Base-by-base conservation (phyloP, 2,888 invertebrate genomes). In the Philhelius pedissequus region DNA sequence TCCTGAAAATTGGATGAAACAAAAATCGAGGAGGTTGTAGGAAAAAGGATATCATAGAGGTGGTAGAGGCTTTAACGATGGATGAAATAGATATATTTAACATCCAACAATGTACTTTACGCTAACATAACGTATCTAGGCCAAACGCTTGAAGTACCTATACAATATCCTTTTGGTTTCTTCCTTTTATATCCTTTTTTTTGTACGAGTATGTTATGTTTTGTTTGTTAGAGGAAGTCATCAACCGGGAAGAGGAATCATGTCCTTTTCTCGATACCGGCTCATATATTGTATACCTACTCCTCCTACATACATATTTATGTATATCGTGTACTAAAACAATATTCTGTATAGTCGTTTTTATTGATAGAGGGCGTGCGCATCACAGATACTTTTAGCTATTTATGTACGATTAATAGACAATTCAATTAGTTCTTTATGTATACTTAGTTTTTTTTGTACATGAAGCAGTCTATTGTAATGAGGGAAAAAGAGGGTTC, bases 371-470 rank as follows among this genome's bases (percentile, higher is more conserved):
- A 64, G 66, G 35, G 64, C 66, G 60, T 76, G 76, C 60, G 58
- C 76, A 48, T 76, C 68, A 50, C 58, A 76, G 70, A 52, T 54
- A 77, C 56, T 78, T 78, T 78, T 27, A 48, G 38, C 71, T 73
- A 56, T 77, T 70, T 69, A 70, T 77, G 50, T 62, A 35, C 77
- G 73, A 79, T 79, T 79, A 79, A 78, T 45, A 56, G 73, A 73
- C 73, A 73, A 73, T 66, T 79, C 58, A 79, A 74, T 79, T 79
- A 79, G 69, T 62, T 69, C 43, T 60, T 43, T 43, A 60, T 45
- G 64, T 48, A 45, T 45, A 45, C n/a, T n/a, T n/a, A n/a, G n/a
- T n/a, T n/a, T 20, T 45, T 9, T 25, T 30, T 30, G 25, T 38
- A 56, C 45, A 68, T 50, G 35, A 11, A 48, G n/a, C 50, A 38